Evolutionary conservation across 1,140 invertebrate species (phyloP), one percentile per base, ranked within the genome.

Genomic region (Reticulitermes speratus): DNA sequence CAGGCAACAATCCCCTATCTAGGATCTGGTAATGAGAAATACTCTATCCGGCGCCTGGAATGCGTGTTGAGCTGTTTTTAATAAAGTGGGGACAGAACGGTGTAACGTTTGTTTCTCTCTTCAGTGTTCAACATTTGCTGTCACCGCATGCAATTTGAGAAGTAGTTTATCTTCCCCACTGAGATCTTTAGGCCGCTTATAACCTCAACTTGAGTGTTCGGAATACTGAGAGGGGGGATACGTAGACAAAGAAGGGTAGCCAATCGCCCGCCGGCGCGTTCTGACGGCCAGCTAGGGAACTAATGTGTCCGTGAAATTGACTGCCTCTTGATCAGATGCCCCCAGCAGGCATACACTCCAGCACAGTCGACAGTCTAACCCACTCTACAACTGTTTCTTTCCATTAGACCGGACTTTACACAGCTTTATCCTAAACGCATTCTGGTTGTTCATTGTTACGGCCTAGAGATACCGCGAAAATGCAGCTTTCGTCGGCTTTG

Each of bases 271-370:
- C 65, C 8, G 65, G 65, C 65, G 25, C 65, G n/a, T 25, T 75
- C 65, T 75, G n/a, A 2, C 14, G 65, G 65, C 12, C 65, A 25
- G n/a, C n/a, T 25, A 75, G 65, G 65, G n/a, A 75, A 75, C 65
- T 75, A 75, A 75, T 75, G 65, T 30, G 65, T 30, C 65, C 65
- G 65, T 75, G 65, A 75, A 75, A 75, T 75, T 75, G 65, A 30
- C n/a, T 75, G 65, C 65, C 65, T 30, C 65, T 75, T 75, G 65
- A 75, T 75, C 65, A 25, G 65, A 7, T 30, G 25, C 25, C 25
- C 65, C n/a, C n/a, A 14, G 65, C 65, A 75, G 65, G 65, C 65
- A 9, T 75, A 16, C 16, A 65, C 7, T 38, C 9, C 25, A 8
- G 59, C 59, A 8, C 14, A 12, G 45, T 48, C 2, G 9, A 65